phyloP scores from a whole-genome alignment of 1,140 invertebrate genomes.

The Ostrea edulis region DNA sequence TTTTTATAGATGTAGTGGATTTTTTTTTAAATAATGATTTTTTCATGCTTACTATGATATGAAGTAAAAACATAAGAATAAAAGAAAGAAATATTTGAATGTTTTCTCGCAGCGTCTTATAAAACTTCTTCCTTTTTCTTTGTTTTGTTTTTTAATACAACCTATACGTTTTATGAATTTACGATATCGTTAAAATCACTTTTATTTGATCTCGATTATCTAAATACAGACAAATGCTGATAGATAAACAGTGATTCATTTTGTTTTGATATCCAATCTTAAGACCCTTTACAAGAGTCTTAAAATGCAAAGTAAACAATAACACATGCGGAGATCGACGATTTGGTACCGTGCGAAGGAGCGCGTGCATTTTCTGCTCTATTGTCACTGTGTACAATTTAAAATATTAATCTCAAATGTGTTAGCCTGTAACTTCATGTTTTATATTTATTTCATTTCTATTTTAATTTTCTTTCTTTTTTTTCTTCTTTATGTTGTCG shows the following conservation, averaged over 20 bases:
- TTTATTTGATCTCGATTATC: constrained; percentile 23
- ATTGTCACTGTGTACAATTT: neutral
- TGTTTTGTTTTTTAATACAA: neutral
- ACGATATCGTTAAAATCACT: neutral
- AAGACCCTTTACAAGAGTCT: neutral
- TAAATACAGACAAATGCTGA: neutral
- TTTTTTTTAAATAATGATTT: too few relatives aligned
- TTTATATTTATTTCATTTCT: too few relatives aligned
- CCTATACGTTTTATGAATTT: neutral
- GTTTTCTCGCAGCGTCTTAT: neutral
- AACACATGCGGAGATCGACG: neutral
- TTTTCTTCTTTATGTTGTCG: too few relatives aligned
- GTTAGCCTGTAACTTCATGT: too few relatives aligned
- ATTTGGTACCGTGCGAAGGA: neutral
- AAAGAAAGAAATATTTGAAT: neutral
- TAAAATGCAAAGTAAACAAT: constrained; percentile 35
- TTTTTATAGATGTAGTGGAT: too few relatives aligned
- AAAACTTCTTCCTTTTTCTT: too few relatives aligned
- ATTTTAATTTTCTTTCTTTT: too few relatives aligned
- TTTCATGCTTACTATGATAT: too few relatives aligned
- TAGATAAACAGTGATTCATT: constrained; percentile 32
- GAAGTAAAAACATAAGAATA: too few relatives aligned
- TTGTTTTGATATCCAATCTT: constrained; percentile 28
- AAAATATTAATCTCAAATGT: too few relatives aligned
- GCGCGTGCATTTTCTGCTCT: neutral